Evolutionary conservation across 1,140 invertebrate genomes (phyloP).

Genomic region (Trigoniulus corallinus): DNA sequence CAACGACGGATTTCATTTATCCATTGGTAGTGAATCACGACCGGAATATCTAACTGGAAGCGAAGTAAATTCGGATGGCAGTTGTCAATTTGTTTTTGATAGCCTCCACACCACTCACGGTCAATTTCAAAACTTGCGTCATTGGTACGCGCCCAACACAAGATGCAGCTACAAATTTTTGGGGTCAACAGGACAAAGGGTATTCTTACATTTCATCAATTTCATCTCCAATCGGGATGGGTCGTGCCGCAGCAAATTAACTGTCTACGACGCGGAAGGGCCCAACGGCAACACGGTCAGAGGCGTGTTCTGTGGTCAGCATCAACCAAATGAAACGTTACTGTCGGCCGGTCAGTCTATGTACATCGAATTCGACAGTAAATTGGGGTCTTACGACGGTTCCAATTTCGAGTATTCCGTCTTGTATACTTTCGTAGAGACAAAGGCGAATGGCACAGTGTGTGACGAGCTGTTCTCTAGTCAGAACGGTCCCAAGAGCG

Average conservation of each 20-base stretch:
- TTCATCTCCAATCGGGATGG: not conserved
- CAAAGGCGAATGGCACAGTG: slow-evolving; percentile 60
- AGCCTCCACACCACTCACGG: not conserved
- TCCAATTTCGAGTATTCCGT: slow-evolving; percentile 78
- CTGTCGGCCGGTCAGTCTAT: not conserved
- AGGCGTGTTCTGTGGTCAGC: not conserved
- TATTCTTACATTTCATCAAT: slow-evolving; percentile 4
- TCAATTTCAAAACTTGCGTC: slow-evolving; percentile 45
- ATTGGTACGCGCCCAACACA: slow-evolving; percentile 81
- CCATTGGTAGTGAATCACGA: not conserved
- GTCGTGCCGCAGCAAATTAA: not conserved
- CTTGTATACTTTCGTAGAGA: slow-evolving; percentile 81
- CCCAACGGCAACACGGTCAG: not conserved
- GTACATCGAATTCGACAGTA: slow-evolving; percentile 5
- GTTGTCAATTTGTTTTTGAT: not conserved
- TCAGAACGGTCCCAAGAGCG: slow-evolving; percentile 1
- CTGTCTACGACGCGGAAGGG: not conserved
- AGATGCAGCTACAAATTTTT: slow-evolving; percentile 76
- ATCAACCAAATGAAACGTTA: slow-evolving; percentile 1
- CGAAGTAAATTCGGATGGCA: not conserved
- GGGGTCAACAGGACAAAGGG: slow-evolving; percentile 41
- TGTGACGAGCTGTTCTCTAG: slow-evolving; percentile 68
- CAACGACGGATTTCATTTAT: slow-evolving; percentile 77
- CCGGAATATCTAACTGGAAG: not conserved
- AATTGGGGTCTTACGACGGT: slow-evolving; percentile 25